phyloP scores from a whole-genome alignment of 2,888 invertebrate genomes.

The Cryptus armator region DNA sequence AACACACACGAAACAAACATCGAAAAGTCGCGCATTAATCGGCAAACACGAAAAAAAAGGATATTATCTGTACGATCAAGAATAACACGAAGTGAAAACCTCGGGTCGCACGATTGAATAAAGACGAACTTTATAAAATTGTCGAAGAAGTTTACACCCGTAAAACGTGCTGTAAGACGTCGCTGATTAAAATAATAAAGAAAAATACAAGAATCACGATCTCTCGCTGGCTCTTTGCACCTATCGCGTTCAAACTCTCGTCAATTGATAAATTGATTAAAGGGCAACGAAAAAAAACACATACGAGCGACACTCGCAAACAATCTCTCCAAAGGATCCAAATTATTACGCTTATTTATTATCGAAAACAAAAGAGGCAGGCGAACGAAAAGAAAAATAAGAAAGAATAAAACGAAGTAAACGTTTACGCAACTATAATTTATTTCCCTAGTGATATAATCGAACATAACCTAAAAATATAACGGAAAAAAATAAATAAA shows the following conservation, averaged over 20 bases:
- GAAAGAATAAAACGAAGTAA: slow-evolving; percentile 23
- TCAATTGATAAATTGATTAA: not conserved
- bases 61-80: slow-evolving; percentile 4
- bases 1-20: slow-evolving; percentile 20
- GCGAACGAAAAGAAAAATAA: slow-evolving; percentile 18
- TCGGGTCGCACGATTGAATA: not conserved
- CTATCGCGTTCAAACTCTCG: slow-evolving; percentile 8
- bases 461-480: not conserved
- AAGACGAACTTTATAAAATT: not conserved
- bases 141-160: not conserved
- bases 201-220: not conserved
- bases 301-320: slow-evolving; percentile 25
- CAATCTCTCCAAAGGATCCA: slow-evolving; percentile 67
- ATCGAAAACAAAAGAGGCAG: not conserved
- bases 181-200: slow-evolving; percentile 6
- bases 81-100: not conserved
- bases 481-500: not conserved
- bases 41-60: slow-evolving; percentile 13
- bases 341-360: slow-evolving; percentile 77
- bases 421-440: slow-evolving; percentile 53
- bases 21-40: slow-evolving; percentile 15
- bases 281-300: not conserved
- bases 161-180: slow-evolving; percentile 15
- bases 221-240: not conserved
- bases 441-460: slow-evolving; percentile 61